Evolutionary conservation across 2,113 vertebrate genomes (phyloP).

Genomic region (Microcebus jonahi): DNA sequence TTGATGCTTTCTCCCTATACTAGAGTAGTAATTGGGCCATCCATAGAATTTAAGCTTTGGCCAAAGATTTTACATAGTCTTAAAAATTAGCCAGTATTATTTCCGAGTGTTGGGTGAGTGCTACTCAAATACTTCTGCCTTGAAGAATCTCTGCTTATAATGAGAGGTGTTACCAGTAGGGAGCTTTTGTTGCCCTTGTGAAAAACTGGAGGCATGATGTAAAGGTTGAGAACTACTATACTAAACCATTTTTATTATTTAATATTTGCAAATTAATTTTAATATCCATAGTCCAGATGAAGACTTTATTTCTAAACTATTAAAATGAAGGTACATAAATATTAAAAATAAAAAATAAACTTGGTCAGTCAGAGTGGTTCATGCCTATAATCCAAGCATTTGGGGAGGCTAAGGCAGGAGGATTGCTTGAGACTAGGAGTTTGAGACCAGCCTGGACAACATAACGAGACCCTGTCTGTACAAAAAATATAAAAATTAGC

Average conservation of each 20-base stretch:
- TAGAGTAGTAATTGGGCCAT: constrained; percentile 37
- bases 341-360: background rate
- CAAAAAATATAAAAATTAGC: too few species aligned
- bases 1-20: constrained; percentile 32
- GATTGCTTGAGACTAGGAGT: too few species aligned
- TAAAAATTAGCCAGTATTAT: background rate
- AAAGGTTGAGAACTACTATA: background rate
- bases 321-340: constrained; percentile 46
- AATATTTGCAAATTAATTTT: constrained; percentile 17
- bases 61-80: constrained; percentile 42
- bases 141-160: background rate
- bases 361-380: too few species aligned
- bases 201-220: background rate
- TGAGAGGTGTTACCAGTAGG: background rate
- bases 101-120: background rate
- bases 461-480: too few species aligned
- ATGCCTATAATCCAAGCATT: too few species aligned
- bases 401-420: too few species aligned
- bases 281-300: background rate
- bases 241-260: background rate
- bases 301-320: constrained; percentile 69
- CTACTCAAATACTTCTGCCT: background rate
- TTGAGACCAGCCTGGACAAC: too few species aligned
- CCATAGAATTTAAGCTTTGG: constrained; percentile 46
- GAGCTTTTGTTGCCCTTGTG: background rate